phyloP scores from a whole-genome alignment of 1,140 invertebrate genomes.

The Triops longicaudatus region DNA sequence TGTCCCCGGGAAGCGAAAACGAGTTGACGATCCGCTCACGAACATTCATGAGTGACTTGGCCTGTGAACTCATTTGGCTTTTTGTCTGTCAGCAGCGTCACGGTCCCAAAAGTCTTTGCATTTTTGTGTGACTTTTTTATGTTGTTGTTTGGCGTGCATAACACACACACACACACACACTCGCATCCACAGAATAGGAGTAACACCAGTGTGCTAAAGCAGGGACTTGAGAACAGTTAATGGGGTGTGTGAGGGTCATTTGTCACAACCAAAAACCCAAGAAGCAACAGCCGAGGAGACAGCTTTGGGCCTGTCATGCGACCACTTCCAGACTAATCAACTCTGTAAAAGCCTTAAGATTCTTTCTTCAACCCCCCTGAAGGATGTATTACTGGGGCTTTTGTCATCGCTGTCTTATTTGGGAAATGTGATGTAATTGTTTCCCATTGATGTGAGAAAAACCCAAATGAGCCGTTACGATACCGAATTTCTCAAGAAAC shows the following conservation, averaged over 20 bases:
- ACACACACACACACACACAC: background rate
- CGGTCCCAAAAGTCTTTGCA: background rate
- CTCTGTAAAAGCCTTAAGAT: background rate
- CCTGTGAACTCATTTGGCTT: conserved; percentile 1
- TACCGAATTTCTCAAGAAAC: too few species aligned
- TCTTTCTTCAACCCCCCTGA: background rate
- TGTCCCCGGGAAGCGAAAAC: background rate
- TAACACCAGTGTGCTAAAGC: background rate
- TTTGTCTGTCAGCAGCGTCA: background rate
- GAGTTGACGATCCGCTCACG: background rate
- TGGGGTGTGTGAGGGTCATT: conserved; percentile 11
- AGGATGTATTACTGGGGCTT: background rate
- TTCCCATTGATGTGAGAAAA: background rate
- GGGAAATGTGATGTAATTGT: background rate
- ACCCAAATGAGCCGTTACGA: too few species aligned
- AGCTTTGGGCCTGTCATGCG: conserved; percentile 7
- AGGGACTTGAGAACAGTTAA: conserved; percentile 3
- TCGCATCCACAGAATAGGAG: background rate
- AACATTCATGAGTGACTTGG: conserved; percentile 2
- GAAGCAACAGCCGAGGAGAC: background rate
- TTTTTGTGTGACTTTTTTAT: background rate
- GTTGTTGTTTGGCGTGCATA: conserved; percentile 7
- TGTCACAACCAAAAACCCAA: background rate
- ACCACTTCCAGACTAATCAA: conserved; percentile 15
- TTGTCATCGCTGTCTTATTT: background rate